phyloP scores from a whole-genome alignment of 2,888 invertebrate species.

The Brachylomia viminalis region DNA sequence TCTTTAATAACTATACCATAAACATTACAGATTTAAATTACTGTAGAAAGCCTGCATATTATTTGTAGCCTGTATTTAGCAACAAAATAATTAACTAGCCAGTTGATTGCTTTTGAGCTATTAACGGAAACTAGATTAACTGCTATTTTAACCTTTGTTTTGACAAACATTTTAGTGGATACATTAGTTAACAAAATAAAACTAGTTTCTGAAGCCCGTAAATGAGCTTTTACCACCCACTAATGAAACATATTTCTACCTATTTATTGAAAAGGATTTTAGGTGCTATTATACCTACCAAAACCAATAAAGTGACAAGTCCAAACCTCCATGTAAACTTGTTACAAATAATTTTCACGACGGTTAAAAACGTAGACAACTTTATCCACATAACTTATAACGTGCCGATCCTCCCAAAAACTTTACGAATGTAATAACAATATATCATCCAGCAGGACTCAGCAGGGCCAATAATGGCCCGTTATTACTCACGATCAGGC shows the following conservation, averaged over 20 bases:
- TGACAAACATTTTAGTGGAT: neutral
- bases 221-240: neutral
- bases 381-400: conserved; percentile 27
- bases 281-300: neutral
- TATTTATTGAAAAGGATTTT: neutral
- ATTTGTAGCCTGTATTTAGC: too few species aligned
- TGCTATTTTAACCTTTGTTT: neutral
- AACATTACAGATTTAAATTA: too few species aligned
- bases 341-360: neutral
- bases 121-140: neutral
- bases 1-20: too few species aligned
- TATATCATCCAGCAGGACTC: conserved; percentile 66
- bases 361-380: conserved; percentile 16
- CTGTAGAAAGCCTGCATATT: too few species aligned
- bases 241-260: neutral
- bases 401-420: conserved; percentile 45
- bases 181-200: neutral
- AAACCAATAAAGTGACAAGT: neutral
- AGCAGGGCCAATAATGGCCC: conserved; percentile 63
- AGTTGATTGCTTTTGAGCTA: neutral
- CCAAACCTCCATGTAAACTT: too few species aligned
- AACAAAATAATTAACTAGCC: neutral
- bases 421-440: conserved; percentile 64
- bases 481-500: conserved; percentile 71
- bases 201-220: neutral